Conservation (phyloP, 2,113 vertebrate species). For the Ceuthmochares aereus region DNA sequence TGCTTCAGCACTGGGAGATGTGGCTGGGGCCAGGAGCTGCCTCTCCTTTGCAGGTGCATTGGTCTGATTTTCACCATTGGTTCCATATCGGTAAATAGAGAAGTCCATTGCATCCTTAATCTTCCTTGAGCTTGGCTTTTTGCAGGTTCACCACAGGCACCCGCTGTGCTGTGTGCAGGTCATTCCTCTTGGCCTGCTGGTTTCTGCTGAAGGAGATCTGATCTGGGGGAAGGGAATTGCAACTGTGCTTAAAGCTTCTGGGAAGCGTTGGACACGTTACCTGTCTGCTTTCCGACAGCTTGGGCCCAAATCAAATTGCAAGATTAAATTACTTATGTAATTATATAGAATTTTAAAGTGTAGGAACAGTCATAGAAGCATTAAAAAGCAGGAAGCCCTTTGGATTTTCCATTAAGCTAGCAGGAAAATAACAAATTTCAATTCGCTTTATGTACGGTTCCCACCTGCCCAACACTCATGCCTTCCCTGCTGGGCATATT, state of each 20-base stretch:
- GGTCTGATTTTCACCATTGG: fast-evolving
- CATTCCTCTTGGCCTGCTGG: neutral
- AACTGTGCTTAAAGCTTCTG: fast-evolving
- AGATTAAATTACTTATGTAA: neutral
- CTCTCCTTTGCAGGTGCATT: fast-evolving
- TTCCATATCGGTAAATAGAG: fast-evolving
- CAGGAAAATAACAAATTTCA: neutral
- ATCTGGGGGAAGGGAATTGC: neutral
- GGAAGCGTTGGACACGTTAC: fast-evolving
- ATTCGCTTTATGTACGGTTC: neutral
- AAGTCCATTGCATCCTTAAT: fast-evolving
- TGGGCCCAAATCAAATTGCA: neutral
- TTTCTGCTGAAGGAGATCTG: neutral
- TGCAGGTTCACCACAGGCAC: neutral
- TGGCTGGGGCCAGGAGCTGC: neutral
- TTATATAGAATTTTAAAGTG: neutral
- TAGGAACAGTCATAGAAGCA: neutral
- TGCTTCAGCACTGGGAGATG: neutral
- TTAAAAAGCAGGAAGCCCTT: neutral
- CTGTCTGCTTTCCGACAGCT: neutral
- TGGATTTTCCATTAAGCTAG: neutral
- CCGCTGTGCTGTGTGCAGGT: neutral
- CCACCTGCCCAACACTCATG: neutral
- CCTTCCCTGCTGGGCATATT: neutral
- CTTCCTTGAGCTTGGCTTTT: fast-evolving